Conservation (phyloP, 2,888 invertebrate genomes). For the Ditula angustiorana region DNA sequence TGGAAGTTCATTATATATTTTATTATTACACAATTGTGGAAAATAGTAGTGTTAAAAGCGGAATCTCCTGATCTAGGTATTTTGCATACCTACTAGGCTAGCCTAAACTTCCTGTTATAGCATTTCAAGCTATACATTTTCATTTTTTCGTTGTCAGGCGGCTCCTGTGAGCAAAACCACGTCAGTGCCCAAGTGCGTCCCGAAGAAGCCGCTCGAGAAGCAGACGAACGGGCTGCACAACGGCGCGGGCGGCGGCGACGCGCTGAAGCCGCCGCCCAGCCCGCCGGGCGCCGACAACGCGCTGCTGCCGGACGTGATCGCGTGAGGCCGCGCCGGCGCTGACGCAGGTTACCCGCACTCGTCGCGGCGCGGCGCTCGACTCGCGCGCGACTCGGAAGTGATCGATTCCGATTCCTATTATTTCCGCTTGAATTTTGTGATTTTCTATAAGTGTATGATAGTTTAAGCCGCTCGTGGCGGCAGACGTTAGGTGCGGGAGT, state of each 20-base stretch:
- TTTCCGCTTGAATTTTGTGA: slow-evolving; percentile 85
- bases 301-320: no score
- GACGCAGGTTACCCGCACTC: slow-evolving; percentile 24
- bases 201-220: slow-evolving; percentile 42
- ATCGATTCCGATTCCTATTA: slow-evolving; percentile 74
- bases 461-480: slow-evolving; percentile 50
- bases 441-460: slow-evolving; percentile 80
- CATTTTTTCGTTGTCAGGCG: slow-evolving; percentile 57
- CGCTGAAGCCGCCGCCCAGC: slow-evolving; percentile 77
- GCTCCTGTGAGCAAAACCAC: slow-evolving; percentile 58
- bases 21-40: no score
- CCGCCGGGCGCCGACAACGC: slow-evolving; percentile 79
- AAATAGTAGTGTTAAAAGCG: no score
- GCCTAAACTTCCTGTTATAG: no score
- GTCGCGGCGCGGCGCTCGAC: slow-evolving; percentile 26
- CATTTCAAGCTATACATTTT: no score
- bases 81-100: no score
- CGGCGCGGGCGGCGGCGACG: slow-evolving; percentile 56
- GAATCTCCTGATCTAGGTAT: no score
- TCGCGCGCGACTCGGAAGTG: slow-evolving; percentile 24
- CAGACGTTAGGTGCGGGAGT: slow-evolving; percentile 81
- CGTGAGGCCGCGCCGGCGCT: background rate
- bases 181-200: slow-evolving; percentile 55
- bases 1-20: no score
- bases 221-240: slow-evolving; percentile 48